These are phyloP conservation scores for Chunga burmeisteri DNA, from an alignment of 2,113 vertebrate species.

Conservation along the genomic window DNA sequence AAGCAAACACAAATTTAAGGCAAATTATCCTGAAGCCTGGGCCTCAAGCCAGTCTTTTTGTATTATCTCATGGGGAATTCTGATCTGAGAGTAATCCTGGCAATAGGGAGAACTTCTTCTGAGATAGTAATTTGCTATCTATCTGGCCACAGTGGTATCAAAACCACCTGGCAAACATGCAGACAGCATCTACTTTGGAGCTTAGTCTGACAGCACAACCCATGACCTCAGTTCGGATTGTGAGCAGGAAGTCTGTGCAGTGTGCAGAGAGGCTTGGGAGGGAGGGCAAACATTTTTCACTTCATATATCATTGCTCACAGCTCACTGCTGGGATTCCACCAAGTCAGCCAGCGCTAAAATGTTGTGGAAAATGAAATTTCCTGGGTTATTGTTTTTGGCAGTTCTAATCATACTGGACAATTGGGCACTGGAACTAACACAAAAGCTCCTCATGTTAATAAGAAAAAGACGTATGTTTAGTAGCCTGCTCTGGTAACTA, in stretches of 20 bases:
- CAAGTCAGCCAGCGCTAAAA: conserved; percentile 11
- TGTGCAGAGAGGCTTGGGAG: conserved; percentile 3
- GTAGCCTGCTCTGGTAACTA: not conserved
- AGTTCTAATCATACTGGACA: not conserved
- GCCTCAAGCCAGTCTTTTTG: not conserved
- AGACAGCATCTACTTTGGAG: not conserved
- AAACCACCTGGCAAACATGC: not conserved
- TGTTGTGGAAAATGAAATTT: conserved; percentile 60
- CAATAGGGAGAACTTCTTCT: not conserved
- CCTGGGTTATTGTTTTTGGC: conserved; percentile 52
- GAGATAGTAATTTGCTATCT: not conserved
- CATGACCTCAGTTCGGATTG: not conserved
- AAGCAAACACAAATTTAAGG: not conserved
- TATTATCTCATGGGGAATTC: not conserved
- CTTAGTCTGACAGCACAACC: not conserved
- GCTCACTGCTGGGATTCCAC: conserved; percentile 54
- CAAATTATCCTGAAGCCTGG: not conserved
- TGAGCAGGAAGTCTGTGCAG: not conserved
- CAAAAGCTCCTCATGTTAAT: conserved; percentile 2
- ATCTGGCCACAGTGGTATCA: not conserved
- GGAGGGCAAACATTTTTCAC: conserved; percentile 40
- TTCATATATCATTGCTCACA: conserved; percentile 55
- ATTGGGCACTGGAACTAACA: conserved; percentile 31
- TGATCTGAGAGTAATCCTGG: not conserved
- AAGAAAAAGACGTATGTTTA: conserved; percentile 21